Percentiles rank a stretch among this genome's conserved stretches.
Evolutionary conservation across 2,888 invertebrate genomes (phyloP).

Genomic region (Macropis europaea): DNA sequence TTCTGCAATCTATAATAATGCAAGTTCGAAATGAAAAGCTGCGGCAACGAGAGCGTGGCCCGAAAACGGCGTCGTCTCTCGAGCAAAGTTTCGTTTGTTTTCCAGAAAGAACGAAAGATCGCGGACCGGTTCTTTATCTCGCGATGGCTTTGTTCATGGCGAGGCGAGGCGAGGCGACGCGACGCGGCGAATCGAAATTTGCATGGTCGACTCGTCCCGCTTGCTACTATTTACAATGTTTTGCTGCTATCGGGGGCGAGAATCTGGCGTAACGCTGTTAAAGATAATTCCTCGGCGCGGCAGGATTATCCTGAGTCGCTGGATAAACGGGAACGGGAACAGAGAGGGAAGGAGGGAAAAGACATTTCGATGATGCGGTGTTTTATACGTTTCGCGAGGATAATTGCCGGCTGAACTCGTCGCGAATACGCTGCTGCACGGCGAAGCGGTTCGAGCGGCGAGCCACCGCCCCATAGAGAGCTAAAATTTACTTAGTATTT

Average conservation of each 20-base stretch:
- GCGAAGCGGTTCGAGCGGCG: background rate
- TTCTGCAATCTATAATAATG: no score
- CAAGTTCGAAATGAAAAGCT: no score
- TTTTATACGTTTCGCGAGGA: background rate
- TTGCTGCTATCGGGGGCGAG: constrained; percentile 17
- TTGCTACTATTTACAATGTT: constrained; percentile 16
- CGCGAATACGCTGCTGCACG: background rate
- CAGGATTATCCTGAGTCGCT: constrained; percentile 16
- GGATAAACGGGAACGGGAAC: constrained; percentile 11
- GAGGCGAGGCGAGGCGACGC: no score
- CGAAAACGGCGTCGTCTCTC: no score
- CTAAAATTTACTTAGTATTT: constrained; percentile 15
- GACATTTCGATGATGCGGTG: constrained; percentile 5
- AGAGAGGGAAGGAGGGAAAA: background rate
- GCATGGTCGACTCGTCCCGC: background rate
- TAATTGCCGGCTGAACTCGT: background rate
- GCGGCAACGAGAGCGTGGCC: no score
- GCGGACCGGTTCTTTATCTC: no score
- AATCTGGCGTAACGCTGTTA: constrained; percentile 29
- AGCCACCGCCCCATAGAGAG: background rate
- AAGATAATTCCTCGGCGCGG: background rate
- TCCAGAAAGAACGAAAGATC: background rate
- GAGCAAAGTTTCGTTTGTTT: background rate
- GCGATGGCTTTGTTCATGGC: background rate
- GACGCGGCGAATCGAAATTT: constrained; percentile 1